Evolutionary conservation across 2,888 invertebrate species (phyloP), one percentile per base, ranked within the genome.

Genomic region (Rosalia funebris): DNA sequence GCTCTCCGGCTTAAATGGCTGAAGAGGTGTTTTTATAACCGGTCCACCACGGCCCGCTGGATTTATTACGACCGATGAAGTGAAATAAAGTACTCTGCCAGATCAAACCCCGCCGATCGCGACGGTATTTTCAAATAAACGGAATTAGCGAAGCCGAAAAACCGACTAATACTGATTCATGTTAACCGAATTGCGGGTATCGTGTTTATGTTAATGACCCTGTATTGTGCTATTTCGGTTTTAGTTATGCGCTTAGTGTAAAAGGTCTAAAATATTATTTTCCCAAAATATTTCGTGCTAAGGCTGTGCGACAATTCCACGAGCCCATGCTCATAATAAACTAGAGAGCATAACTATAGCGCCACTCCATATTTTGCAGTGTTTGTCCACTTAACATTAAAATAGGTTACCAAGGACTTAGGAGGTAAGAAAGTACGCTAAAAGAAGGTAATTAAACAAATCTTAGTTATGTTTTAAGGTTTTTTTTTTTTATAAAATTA

Each of bases 21-120:
- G 77, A 74, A 77, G 78, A 77, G 77, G 76, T 77, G 77, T 78
- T 78, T 79, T 79, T 78, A 77, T 78, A 77, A 78, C 75, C 77
- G 76, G 77, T 76, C 77, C 77, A 76, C 75, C 73, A 75, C 76
- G 73, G 74, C 69, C 65, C 65, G 48, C 58, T 66, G 63, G 66
- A 71, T 71, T 71, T 69, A 69, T 69, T 65, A 62, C 65, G 32
- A 45, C 62, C 66, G 66, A 66, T 66, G 72, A 71, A 74, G 73
- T 73, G 71, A 74, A 74, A 75, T 75, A 73, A 75, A 74, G 72
- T 69, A 73, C 72, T 73, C 66, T 62, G 73, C 70, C 71, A 74
- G 77, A 78, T 78, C 77, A 78, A 76, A 77, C 76, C 53, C 50
- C 61, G 31, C 57, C 58, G 59, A 19, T 14, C 19, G 39, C 39